These are phyloP conservation scores for Dyspetes luteomarginatus DNA, from an alignment of 2,888 invertebrate genomes.

Conservation along the genomic window DNA sequence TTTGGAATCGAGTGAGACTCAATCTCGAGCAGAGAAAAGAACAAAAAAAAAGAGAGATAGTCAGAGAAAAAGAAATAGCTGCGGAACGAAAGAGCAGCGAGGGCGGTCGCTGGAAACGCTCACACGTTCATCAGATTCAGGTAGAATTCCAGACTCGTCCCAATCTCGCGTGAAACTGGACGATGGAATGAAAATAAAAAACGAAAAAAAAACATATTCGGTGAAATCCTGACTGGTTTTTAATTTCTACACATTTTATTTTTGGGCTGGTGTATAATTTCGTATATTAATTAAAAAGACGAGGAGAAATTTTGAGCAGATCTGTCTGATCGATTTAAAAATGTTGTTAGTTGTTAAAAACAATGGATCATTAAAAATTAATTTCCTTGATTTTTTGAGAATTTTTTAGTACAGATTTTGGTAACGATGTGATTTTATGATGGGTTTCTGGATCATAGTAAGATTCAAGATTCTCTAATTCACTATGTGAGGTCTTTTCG, in stretches of 20 bases:
- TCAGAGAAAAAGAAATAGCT: constrained; percentile 8
- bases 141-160: constrained; percentile 61
- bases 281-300: too few relatives aligned
- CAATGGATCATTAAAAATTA: too few relatives aligned
- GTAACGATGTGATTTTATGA: too few relatives aligned
- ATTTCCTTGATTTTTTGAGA: too few relatives aligned
- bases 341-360: too few relatives aligned
- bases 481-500: constrained; percentile 15
- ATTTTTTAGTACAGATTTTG: too few relatives aligned
- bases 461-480: constrained; percentile 19
- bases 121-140: constrained; percentile 64
- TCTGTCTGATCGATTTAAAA: background rate
- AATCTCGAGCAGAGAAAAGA: background rate
- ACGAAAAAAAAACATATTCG: constrained; percentile 4
- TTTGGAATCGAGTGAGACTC: constrained; percentile 18
- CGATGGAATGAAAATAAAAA: constrained; percentile 44
- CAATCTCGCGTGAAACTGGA: constrained; percentile 54
- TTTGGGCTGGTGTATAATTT: background rate
- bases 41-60: constrained; percentile 1
- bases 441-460: background rate
- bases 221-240: constrained; percentile 18
- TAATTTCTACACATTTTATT: constrained; percentile 7
- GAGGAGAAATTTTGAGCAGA: background rate
- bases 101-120: constrained; percentile 56
- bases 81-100: constrained; percentile 41